phyloP scores from a whole-genome alignment of 2,113 vertebrate species.

The Triplophysa siluroides region DNA sequence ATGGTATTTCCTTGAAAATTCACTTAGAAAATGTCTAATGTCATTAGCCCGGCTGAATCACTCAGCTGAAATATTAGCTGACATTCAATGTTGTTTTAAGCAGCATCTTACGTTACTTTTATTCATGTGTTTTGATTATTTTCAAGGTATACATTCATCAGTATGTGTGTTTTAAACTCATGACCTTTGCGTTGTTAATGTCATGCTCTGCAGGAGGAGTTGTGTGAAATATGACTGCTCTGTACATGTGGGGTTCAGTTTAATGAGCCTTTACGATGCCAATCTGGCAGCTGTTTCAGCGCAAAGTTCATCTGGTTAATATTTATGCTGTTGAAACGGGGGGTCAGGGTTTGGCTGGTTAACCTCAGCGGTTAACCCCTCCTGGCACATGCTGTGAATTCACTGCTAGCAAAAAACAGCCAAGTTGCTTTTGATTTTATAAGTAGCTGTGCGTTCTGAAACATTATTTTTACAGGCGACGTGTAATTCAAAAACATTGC shows the following conservation, averaged over 20 bases:
- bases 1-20: slow-evolving; percentile 27
- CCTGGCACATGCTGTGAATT: no score
- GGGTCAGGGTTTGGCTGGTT: no score
- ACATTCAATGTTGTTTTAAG: no score
- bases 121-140: no score
- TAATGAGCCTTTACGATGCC: slow-evolving; percentile 15
- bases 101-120: no score
- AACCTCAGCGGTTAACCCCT: no score
- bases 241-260: background rate
- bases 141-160: no score
- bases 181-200: background rate
- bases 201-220: background rate
- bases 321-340: slow-evolving; percentile 14
- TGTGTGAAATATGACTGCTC: background rate
- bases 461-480: no score
- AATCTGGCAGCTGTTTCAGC: slow-evolving; percentile 25
- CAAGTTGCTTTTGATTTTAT: no score
- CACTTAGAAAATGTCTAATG: slow-evolving; percentile 6
- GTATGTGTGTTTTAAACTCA: background rate
- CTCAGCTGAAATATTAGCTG: background rate
- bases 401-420: no score
- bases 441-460: no score
- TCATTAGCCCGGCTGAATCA: background rate
- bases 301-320: slow-evolving; percentile 20
- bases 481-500: no score